phyloP scores from a whole-genome alignment of 2,888 invertebrate species.

The Liposcelis brunnea region DNA sequence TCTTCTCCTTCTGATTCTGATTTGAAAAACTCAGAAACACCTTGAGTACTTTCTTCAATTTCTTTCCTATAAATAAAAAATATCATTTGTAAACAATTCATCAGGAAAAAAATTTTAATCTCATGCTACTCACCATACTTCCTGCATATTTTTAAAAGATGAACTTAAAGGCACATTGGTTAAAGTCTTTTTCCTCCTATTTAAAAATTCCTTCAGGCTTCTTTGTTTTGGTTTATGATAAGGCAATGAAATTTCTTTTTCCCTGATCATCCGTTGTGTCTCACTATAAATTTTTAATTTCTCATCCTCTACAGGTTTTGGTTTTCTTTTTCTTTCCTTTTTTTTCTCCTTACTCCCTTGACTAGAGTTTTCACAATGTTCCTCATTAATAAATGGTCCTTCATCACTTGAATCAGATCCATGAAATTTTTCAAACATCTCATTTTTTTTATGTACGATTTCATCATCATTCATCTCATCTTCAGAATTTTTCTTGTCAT shows the following conservation, averaged over 20 bases:
- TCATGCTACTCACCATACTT: not conserved
- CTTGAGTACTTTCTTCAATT: not conserved
- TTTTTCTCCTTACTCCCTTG: not conserved
- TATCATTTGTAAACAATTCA: too few species aligned
- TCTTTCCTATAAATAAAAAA: not conserved
- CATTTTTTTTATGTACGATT: too few species aligned
- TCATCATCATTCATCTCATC: too few species aligned
- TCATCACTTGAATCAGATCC: too few species aligned
- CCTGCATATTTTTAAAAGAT: not conserved
- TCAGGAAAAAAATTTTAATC: too few species aligned
- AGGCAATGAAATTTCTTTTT: constrained; percentile 1
- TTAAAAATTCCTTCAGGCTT: not conserved
- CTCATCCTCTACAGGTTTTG: not conserved
- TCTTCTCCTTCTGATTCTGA: constrained; percentile 3
- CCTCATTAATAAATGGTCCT: too few species aligned
- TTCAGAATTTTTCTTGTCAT: constrained; percentile 10
- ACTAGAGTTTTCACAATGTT: too few species aligned
- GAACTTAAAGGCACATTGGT: not conserved
- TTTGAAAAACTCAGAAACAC: constrained; percentile 1
- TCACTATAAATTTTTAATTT: constrained; percentile 5
- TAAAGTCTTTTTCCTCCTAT: not conserved
- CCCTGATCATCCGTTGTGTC: not conserved
- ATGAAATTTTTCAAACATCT: too few species aligned
- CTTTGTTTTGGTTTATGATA: constrained; percentile 7
- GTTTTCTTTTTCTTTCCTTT: not conserved